Conservation (phyloP, 2,113 vertebrate species). For the Mustelus asterias region DNA sequence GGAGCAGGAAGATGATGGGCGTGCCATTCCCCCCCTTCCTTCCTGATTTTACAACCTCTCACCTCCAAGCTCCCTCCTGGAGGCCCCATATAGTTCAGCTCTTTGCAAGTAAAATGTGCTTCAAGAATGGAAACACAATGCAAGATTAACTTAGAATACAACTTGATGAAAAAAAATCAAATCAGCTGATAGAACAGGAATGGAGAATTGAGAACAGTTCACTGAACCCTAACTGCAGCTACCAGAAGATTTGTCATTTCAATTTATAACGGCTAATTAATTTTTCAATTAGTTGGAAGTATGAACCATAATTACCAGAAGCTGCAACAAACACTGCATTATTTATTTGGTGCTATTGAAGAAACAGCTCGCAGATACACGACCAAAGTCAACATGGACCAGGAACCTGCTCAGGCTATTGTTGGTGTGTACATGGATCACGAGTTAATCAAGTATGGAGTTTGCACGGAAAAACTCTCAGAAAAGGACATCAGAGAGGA, state of each 20-base stretch:
- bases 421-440: background rate
- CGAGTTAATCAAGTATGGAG: background rate
- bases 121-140: background rate
- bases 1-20: background rate
- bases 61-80: background rate
- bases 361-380: background rate
- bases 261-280: slow-evolving; percentile 22
- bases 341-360: background rate
- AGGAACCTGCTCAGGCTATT: background rate
- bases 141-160: background rate
- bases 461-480: background rate
- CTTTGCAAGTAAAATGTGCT: background rate
- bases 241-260: background rate
- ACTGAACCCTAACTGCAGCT: background rate
- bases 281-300: slow-evolving; percentile 9
- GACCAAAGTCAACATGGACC: background rate
- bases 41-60: background rate
- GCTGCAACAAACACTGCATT: background rate
- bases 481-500: background rate
- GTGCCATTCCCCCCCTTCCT: background rate
- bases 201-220: background rate
- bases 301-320: background rate
- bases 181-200: background rate
- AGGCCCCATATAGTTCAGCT: background rate
- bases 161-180: background rate